A percentile compares a stretch with the other conserved stretches of the same genome.
Conservation (phyloP, 2,113 vertebrate species). For the Trematocara stigmaticum region DNA sequence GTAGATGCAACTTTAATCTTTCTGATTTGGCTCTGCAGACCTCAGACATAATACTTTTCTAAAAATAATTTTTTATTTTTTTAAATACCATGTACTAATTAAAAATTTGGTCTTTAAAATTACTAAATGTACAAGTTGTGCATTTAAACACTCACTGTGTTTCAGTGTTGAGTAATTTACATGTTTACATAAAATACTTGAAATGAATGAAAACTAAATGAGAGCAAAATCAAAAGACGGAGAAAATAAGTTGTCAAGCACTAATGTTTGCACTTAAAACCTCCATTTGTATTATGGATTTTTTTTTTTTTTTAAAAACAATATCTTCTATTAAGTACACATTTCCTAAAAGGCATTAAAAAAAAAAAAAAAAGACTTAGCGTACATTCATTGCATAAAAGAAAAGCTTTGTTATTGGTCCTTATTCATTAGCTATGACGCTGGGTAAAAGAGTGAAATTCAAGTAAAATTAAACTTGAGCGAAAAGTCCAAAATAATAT, state of each 20-base stretch:
- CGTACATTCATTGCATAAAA: not conserved
- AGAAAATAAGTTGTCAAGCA: not conserved
- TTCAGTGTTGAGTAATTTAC: not conserved
- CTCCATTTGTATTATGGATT: not conserved
- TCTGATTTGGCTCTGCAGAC: too few relatives aligned
- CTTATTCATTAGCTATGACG: not conserved
- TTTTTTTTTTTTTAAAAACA: too few relatives aligned
- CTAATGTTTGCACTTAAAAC: not conserved
- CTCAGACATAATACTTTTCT: not conserved
- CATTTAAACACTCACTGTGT: not conserved
- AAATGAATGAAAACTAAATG: not conserved
- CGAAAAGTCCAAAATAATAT: not conserved
- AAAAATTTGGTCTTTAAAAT: not conserved
- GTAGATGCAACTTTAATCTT: not conserved
- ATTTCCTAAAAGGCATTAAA: not conserved
- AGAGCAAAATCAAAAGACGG: not conserved
- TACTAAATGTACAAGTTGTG: not conserved
- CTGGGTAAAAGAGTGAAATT: not conserved
- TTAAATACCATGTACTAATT: not conserved
- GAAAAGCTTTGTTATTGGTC: not conserved
- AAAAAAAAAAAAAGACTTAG: rapidly evolving
- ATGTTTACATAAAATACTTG: not conserved
- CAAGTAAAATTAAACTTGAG: not conserved
- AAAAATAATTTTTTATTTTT: not conserved
- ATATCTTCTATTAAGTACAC: not conserved